Evolutionary conservation across 2,888 invertebrate genomes (phyloP).

Genomic region (Sabellastarte sp.): DNA sequence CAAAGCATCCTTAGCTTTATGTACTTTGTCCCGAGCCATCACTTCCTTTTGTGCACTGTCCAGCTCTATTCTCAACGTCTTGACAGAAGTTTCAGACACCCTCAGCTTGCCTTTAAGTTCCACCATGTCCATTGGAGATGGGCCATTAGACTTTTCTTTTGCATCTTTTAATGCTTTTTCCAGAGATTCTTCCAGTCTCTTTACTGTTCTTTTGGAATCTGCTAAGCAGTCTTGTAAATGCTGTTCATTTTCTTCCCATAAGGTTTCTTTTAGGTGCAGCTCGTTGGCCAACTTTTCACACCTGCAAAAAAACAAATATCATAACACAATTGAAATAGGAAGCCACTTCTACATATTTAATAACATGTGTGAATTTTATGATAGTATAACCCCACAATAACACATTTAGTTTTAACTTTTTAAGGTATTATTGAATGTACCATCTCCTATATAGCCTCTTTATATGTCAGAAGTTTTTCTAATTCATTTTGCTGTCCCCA

Average conservation of each 20-base stretch:
- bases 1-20: constrained; percentile 1
- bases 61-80: neutral
- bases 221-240: neutral
- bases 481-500: too few relatives aligned
- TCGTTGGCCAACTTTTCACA: constrained; percentile 3
- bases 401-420: too few relatives aligned
- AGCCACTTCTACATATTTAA: too few relatives aligned
- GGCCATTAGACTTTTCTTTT: neutral
- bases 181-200: neutral
- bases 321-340: too few relatives aligned
- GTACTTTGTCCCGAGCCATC: neutral
- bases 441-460: too few relatives aligned
- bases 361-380: too few relatives aligned
- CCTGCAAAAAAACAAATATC: neutral
- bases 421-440: too few relatives aligned
- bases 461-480: too few relatives aligned
- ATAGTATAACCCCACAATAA: too few relatives aligned
- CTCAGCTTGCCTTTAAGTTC: constrained; percentile 5
- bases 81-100: neutral
- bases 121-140: neutral
- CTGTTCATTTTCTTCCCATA: constrained; percentile 6
- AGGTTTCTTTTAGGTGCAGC: constrained; percentile 4
- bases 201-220: neutral
- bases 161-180: neutral
- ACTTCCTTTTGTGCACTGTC: constrained; percentile 1